Conservation (phyloP, 2,888 invertebrate genomes). For the Brenthis daphne region DNA sequence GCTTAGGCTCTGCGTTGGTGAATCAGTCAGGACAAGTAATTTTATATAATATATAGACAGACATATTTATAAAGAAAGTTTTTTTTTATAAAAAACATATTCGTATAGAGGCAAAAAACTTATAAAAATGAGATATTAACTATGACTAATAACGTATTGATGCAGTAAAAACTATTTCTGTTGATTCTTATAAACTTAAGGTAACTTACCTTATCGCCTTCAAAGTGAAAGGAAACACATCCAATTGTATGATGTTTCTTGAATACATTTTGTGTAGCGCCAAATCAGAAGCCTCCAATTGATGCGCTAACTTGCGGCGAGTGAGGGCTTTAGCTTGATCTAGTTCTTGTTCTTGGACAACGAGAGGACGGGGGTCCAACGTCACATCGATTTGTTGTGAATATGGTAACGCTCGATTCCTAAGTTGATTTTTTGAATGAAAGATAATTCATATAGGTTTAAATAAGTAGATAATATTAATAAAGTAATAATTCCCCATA, state of each 20-base stretch:
- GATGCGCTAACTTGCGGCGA: constrained; percentile 85
- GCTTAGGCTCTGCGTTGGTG: too few relatives aligned
- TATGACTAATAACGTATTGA: neutral
- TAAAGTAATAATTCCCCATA: too few relatives aligned
- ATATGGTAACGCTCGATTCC: constrained; percentile 82
- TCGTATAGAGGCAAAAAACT: too few relatives aligned
- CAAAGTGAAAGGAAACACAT: constrained; percentile 84
- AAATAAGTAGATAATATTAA: too few relatives aligned
- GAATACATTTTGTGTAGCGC: constrained; percentile 83
- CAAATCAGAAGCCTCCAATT: constrained; percentile 86
- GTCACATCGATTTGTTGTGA: constrained; percentile 85
- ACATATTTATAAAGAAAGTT: too few relatives aligned
- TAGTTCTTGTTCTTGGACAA: constrained; percentile 82
- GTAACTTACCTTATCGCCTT: constrained; percentile 76
- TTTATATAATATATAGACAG: too few relatives aligned
- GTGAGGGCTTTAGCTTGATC: constrained; percentile 84
- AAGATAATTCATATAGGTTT: too few relatives aligned
- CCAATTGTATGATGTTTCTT: constrained; percentile 85
- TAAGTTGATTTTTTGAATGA: constrained; percentile 37
- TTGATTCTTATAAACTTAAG: neutral
- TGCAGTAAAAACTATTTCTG: neutral
- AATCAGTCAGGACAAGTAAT: too few relatives aligned
- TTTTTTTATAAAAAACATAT: too few relatives aligned
- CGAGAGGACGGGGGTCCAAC: constrained; percentile 85
- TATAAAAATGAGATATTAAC: too few relatives aligned